Conservation (phyloP, 2,888 invertebrate genomes). For the Sympetrum striolatum region DNA sequence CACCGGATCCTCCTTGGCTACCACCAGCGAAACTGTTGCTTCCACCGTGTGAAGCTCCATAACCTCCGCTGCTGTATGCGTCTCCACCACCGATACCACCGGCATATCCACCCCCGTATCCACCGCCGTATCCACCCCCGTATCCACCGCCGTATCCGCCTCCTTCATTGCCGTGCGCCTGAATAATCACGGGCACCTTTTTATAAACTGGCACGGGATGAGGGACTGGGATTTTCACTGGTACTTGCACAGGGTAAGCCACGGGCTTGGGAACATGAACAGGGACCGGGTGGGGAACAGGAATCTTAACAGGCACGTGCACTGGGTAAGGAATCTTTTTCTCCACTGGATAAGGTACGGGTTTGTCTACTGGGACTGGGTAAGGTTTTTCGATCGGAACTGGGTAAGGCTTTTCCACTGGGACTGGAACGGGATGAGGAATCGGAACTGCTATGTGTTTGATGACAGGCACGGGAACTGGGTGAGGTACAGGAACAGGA, state of each 20-base stretch:
- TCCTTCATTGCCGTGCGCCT: not conserved
- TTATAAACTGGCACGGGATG: constrained; percentile 21
- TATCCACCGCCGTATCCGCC: not conserved
- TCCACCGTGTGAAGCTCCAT: not conserved
- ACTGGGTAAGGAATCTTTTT: constrained; percentile 28
- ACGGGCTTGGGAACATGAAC: constrained; percentile 9
- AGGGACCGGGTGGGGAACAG: not conserved
- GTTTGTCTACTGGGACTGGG: constrained; percentile 22
- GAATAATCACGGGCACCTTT: not conserved
- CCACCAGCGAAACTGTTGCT: not conserved
- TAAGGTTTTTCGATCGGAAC: constrained; percentile 18
- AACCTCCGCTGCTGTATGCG: not conserved
- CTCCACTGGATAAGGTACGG: constrained; percentile 34
- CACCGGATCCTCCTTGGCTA: not conserved
- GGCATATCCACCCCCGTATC: not conserved
- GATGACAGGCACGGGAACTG: constrained; percentile 7
- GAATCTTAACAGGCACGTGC: not conserved
- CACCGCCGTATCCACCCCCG: not conserved
- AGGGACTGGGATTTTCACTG: not conserved
- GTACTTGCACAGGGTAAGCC: constrained; percentile 16
- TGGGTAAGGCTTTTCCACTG: constrained; percentile 39
- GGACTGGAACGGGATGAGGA: constrained; percentile 46
- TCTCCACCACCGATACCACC: not conserved
- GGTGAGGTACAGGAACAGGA: not conserved
- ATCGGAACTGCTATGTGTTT: not conserved